phyloP scores from a whole-genome alignment of 2,888 invertebrate species.

The Drosophila quinaria region DNA sequence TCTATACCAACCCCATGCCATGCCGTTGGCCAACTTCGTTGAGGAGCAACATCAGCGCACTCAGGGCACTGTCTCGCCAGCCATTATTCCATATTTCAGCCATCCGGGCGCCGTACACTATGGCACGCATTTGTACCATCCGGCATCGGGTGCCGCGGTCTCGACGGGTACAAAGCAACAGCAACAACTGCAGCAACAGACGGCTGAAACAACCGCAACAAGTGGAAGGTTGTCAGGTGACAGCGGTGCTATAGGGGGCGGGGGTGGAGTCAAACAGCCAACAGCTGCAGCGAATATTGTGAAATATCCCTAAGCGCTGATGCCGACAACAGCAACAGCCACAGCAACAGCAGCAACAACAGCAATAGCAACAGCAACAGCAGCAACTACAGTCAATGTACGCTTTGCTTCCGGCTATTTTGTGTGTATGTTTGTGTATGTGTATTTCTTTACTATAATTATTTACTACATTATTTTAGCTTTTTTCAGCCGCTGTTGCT shows the following conservation, averaged over 20 bases:
- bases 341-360: conserved; percentile 7
- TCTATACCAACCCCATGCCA: conserved; percentile 36
- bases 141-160: conserved; percentile 52
- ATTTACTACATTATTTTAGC: conserved; percentile 2
- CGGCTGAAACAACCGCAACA: conserved; percentile 53
- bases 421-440: conserved; percentile 10
- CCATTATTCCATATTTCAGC: conserved; percentile 73
- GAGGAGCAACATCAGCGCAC: conserved; percentile 54
- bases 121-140: conserved; percentile 83
- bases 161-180: conserved; percentile 27
- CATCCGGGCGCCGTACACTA: conserved; percentile 83
- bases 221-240: conserved; percentile 65
- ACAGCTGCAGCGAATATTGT: conserved; percentile 67
- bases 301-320: conserved; percentile 76
- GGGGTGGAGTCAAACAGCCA: conserved; percentile 46
- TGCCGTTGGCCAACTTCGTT: conserved; percentile 32
- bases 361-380: conserved; percentile 5
- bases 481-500: neutral
- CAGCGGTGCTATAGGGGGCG: conserved; percentile 13
- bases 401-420: conserved; percentile 33
- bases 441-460: conserved; percentile 7
- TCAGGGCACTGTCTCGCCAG: conserved; percentile 49
- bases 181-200: conserved; percentile 29
- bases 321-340: conserved; percentile 17
- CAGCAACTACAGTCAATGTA: conserved; percentile 12